Percentiles rank a stretch among this genome's conserved stretches.
phyloP scores from a whole-genome alignment of 2,113 vertebrate species.

The Triplophysa siluroides region DNA sequence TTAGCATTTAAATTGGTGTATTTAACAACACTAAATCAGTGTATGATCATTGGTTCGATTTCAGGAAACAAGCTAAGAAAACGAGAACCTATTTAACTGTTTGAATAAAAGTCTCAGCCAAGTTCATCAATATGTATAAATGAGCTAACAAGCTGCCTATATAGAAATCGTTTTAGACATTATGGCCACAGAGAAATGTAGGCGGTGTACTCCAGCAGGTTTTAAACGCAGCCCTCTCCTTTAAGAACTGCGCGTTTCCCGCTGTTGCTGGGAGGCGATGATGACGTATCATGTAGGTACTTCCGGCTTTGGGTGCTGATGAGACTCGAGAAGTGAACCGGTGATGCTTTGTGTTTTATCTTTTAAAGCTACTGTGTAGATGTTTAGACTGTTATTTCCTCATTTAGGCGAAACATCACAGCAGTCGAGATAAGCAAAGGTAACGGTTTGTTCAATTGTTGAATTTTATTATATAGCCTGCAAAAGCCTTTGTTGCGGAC shows the following conservation, averaged over 20 bases:
- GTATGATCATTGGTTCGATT: no score
- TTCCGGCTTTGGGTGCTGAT: conserved; percentile 43
- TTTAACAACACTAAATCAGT: no score
- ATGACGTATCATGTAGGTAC: conserved; percentile 33
- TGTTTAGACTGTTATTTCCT: neutral
- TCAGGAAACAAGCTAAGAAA: no score
- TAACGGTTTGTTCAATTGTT: neutral
- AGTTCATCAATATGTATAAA: neutral
- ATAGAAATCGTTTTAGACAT: neutral
- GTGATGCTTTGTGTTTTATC: conserved; percentile 30
- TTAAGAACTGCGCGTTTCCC: neutral
- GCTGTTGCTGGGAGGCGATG: conserved; percentile 24
- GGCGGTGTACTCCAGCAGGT: no score
- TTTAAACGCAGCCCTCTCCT: neutral
- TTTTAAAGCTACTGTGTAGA: neutral
- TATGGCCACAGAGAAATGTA: neutral
- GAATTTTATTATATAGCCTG: neutral
- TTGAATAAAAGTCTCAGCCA: neutral
- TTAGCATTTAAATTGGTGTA: no score
- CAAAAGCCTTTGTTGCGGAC: neutral
- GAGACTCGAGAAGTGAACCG: conserved; percentile 4
- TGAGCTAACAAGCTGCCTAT: neutral
- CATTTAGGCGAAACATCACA: neutral
- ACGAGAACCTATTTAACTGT: no score
- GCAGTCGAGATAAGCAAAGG: neutral